A percentile compares a stretch with the other conserved stretches of the same genome.
Conservation (phyloP, 1,140 invertebrate genomes). For the Trachymyrmex septentrionalis region DNA sequence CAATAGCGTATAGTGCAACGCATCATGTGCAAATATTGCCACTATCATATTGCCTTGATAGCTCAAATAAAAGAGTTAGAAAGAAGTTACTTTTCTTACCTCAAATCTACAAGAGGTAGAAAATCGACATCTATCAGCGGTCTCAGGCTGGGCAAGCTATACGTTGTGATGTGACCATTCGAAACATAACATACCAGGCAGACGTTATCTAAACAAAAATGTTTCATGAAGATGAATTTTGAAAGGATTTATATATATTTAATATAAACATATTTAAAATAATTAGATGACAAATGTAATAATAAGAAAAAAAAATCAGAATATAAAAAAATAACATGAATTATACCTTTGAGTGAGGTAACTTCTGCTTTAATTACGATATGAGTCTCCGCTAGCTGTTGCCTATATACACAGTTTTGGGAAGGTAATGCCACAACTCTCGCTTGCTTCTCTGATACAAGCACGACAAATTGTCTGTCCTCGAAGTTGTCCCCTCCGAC, state of each 20-base stretch:
- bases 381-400: constrained; percentile 94
- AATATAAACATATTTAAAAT: not conserved
- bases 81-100: constrained; percentile 88
- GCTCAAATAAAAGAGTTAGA: constrained; percentile 53
- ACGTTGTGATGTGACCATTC: constrained; percentile 96
- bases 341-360: constrained; percentile 95
- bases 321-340: constrained; percentile 10
- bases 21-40: constrained; percentile 67
- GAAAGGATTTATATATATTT: not conserved
- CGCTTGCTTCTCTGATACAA: constrained; percentile 98
- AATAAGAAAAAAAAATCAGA: not conserved
- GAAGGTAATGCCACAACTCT: constrained; percentile 97
- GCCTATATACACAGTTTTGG: constrained; percentile 95
- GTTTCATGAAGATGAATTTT: constrained; percentile 3
- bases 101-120: constrained; percentile 96
- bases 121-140: constrained; percentile 97
- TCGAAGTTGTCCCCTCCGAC: constrained; percentile 87
- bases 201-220: constrained; percentile 93
- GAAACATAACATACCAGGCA: constrained; percentile 97
- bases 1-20: constrained; percentile 68
- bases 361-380: constrained; percentile 98
- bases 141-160: constrained; percentile 97
- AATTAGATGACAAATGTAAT: not conserved
- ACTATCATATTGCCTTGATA: constrained; percentile 54
- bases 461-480: constrained; percentile 96